A percentile compares a stretch with the other conserved stretches of the same genome.
These are phyloP conservation scores for Pogoniulus pusillus DNA, from an alignment of 2,797 vertebrate species.

Conservation along the genomic window DNA sequence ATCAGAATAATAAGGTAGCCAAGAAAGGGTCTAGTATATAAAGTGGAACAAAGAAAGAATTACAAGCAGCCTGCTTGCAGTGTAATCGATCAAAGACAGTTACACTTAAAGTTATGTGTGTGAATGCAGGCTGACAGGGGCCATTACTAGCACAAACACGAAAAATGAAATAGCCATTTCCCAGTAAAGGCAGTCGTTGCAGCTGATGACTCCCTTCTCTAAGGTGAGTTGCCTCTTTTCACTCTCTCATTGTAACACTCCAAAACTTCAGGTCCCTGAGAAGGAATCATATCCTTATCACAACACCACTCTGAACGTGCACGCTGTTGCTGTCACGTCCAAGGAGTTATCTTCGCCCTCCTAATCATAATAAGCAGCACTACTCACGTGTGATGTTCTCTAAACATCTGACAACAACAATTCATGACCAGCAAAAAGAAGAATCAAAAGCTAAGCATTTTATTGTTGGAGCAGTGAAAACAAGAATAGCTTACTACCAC, in stretches of 20 bases:
- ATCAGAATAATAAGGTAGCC: conserved; percentile 58
- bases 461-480: neutral
- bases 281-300: neutral
- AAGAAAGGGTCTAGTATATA: neutral
- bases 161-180: conserved; percentile 27
- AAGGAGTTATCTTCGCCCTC: neutral
- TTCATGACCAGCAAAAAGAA: neutral
- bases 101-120: conserved; percentile 29
- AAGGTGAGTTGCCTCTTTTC: neutral
- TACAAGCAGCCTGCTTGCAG: conserved; percentile 23
- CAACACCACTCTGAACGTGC: fast-evolving
- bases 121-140: conserved; percentile 31
- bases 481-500: neutral
- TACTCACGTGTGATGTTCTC: neutral
- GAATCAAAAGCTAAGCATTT: neutral
- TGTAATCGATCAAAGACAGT: conserved; percentile 48
- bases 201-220: neutral
- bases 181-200: neutral
- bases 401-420: neutral
- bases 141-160: conserved; percentile 17
- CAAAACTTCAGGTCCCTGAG: neutral
- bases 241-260: neutral
- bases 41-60: conserved; percentile 27
- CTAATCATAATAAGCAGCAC: neutral
- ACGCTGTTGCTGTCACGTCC: neutral